Conservation (phyloP, 2,888 invertebrate species). For the Cyclophora albipunctata region DNA sequence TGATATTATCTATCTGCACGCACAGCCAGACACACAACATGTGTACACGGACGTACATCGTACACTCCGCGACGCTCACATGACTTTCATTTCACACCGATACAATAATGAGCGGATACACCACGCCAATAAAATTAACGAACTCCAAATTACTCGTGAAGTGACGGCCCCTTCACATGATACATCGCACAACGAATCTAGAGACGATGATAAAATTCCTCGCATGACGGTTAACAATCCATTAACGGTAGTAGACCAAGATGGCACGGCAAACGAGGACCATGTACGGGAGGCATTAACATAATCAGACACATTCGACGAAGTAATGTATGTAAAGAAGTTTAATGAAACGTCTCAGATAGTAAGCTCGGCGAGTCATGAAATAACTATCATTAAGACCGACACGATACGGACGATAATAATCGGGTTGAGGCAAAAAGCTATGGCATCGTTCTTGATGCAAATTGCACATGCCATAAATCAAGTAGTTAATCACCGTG, state of each 20-base stretch:
- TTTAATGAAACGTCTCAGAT: constrained; percentile 70
- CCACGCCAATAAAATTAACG: constrained; percentile 3
- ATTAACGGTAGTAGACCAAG: constrained; percentile 55
- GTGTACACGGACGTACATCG: constrained; percentile 15
- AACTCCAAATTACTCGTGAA: constrained; percentile 1
- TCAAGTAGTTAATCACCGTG: constrained; percentile 70
- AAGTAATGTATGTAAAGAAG: constrained; percentile 68
- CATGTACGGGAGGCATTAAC: constrained; percentile 56
- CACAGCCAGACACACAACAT: constrained; percentile 26
- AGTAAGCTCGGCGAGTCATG: constrained; percentile 66
- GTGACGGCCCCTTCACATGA: constrained; percentile 3
- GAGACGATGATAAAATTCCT: constrained; percentile 35
- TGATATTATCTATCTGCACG: constrained; percentile 66
- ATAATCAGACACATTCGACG: constrained; percentile 69
- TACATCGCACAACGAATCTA: constrained; percentile 12
- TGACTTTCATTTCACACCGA: not conserved
- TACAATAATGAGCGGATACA: not conserved
- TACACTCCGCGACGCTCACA: not conserved
- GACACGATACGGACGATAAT: constrained; percentile 74
- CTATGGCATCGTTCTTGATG: constrained; percentile 64
- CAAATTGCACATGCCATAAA: constrained; percentile 73
- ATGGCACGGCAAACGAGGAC: constrained; percentile 45
- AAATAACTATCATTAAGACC: constrained; percentile 72
- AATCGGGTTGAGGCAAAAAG: constrained; percentile 67
- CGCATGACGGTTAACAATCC: constrained; percentile 40